Conservation (phyloP, 64 coral and sea anemone species). For the Montipora foliosa region DNA sequence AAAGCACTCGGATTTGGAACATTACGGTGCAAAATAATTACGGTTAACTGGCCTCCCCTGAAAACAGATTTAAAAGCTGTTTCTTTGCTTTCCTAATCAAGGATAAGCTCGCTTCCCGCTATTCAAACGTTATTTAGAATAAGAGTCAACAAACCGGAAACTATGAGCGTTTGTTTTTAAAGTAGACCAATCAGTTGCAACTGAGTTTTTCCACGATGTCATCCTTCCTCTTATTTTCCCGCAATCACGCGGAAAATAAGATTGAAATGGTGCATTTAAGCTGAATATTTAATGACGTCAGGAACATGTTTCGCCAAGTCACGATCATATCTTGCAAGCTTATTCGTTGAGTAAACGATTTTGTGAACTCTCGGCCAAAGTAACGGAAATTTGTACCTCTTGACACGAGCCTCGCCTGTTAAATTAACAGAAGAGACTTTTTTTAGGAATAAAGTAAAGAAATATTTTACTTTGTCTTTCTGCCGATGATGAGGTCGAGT, state of each 20-base stretch:
- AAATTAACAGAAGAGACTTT: background rate
- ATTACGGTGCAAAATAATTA: too few relatives aligned
- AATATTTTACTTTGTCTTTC: background rate
- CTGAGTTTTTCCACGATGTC: background rate
- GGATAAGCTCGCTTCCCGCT: background rate
- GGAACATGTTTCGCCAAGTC: background rate
- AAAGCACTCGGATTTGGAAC: too few relatives aligned
- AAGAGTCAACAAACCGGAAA: background rate
- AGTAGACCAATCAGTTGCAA: background rate
- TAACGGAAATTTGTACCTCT: background rate
- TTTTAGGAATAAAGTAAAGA: background rate
- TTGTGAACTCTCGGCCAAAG: background rate
- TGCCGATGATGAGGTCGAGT: background rate
- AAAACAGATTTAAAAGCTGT: too few relatives aligned
- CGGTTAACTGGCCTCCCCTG: too few relatives aligned
- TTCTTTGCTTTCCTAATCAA: too few relatives aligned
- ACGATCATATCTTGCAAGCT: background rate
- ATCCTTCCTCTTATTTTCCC: background rate
- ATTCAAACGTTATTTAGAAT: background rate
- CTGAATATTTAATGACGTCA: background rate
- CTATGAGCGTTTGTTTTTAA: background rate
- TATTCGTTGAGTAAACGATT: background rate
- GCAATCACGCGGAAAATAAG: background rate
- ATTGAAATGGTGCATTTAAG: background rate
- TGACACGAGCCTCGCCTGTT: background rate